A percentile compares a stretch with the other conserved stretches of the same genome.
Conservation (phyloP, 2,888 invertebrate species). For the Criorhina ranunculi region DNA sequence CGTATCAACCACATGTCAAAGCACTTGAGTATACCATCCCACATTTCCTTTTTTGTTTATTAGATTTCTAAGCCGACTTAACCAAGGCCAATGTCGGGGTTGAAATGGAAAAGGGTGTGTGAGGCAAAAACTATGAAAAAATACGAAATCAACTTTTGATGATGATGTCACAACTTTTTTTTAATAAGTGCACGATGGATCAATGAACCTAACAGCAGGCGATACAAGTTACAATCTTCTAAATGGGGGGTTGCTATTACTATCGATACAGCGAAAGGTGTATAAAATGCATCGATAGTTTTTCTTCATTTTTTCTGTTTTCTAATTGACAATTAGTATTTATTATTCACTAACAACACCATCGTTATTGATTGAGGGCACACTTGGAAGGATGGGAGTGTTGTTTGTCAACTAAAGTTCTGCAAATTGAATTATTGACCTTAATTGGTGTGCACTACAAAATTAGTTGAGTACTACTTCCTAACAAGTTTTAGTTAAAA, state of each 20-base stretch:
- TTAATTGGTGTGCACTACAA: not conserved
- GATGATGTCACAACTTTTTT: slow-evolving; percentile 7
- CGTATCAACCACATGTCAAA: slow-evolving; percentile 19
- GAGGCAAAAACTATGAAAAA: not conserved
- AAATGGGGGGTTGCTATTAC: not conserved
- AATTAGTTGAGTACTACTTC: slow-evolving; percentile 10
- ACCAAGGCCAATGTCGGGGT: slow-evolving; percentile 33
- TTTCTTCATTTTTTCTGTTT: not conserved
- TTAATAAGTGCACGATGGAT: slow-evolving; percentile 3
- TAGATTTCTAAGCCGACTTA: slow-evolving; percentile 16
- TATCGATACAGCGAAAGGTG: too few species aligned
- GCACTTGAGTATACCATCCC: not conserved
- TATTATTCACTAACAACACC: slow-evolving; percentile 24
- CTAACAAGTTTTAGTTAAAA: slow-evolving; percentile 26
- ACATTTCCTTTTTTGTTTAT: slow-evolving; percentile 5
- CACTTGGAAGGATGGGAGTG: not conserved
- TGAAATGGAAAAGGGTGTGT: slow-evolving; percentile 15
- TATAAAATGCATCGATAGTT: not conserved
- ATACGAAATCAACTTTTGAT: not conserved
- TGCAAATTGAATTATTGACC: slow-evolving; percentile 23
- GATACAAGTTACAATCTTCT: not conserved
- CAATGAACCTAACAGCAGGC: slow-evolving; percentile 35
- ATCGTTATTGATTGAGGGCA: slow-evolving; percentile 36
- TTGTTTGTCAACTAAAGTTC: slow-evolving; percentile 56
- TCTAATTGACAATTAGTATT: slow-evolving; percentile 22